Evolutionary conservation across 2,797 vertebrate genomes (phyloP).

Genomic region (Typhlichthys eigenmanni): DNA sequence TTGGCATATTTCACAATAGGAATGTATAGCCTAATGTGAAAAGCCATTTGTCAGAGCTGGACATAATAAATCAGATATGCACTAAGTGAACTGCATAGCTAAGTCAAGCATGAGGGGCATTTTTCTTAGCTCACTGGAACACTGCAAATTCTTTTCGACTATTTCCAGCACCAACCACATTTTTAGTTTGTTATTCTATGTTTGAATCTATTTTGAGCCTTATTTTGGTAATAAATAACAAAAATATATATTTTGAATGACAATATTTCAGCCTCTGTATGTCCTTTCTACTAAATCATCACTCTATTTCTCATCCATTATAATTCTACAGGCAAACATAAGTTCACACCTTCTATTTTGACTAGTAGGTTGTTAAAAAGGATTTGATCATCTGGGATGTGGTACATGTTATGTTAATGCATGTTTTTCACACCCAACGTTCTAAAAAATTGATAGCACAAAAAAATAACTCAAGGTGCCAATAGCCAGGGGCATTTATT

Average conservation of each 20-base stretch:
- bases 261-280: too few relatives aligned
- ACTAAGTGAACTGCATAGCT: slow-evolving; percentile 50
- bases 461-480: neutral
- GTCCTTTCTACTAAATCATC: too few relatives aligned
- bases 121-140: slow-evolving; percentile 2
- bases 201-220: too few relatives aligned
- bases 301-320: neutral
- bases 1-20: slow-evolving; percentile 66
- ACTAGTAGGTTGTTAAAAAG: too few relatives aligned
- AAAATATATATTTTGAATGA: too few relatives aligned
- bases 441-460: neutral
- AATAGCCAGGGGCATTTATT: too few relatives aligned
- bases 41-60: slow-evolving; percentile 52
- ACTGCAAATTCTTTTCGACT: too few relatives aligned
- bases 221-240: too few relatives aligned
- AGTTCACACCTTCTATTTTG: neutral
- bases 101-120: slow-evolving; percentile 37
- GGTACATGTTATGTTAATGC: neutral
- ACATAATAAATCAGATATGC: slow-evolving; percentile 57
- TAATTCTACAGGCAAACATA: slow-evolving; percentile 24
- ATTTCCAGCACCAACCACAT: too few relatives aligned
- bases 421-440: neutral
- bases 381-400: too few relatives aligned
- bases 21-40: slow-evolving; percentile 41
- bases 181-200: too few relatives aligned